Conservation (phyloP, 1,140 invertebrate species). For the Ceratina japonica region DNA sequence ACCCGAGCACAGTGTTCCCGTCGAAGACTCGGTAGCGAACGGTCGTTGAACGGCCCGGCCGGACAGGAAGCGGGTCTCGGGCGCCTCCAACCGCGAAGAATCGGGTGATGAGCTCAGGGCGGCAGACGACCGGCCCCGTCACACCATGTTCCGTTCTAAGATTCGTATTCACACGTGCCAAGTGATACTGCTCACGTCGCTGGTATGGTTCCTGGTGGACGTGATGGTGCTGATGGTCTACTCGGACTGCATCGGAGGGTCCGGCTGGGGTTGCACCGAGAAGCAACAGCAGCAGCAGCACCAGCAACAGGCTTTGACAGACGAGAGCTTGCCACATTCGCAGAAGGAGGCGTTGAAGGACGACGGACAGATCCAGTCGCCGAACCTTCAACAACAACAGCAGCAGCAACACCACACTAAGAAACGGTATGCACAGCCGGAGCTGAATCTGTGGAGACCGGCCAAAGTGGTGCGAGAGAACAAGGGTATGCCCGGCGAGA, state of each 20-base stretch:
- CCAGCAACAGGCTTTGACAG: slow-evolving; percentile 32
- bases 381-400: not conserved
- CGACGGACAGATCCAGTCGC: slow-evolving; percentile 35
- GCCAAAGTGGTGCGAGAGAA: slow-evolving; percentile 85
- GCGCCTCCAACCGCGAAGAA: slow-evolving; percentile 29
- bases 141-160: slow-evolving; percentile 90
- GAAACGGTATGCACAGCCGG: slow-evolving; percentile 75
- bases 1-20: not conserved
- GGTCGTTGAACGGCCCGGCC: not conserved
- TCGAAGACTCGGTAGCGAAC: slow-evolving; percentile 34
- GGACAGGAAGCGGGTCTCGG: slow-evolving; percentile 11
- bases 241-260: slow-evolving; percentile 90
- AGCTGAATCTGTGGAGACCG: slow-evolving; percentile 86
- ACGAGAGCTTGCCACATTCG: slow-evolving; percentile 46
- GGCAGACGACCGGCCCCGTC: slow-evolving; percentile 54
- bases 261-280: slow-evolving; percentile 83
- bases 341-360: slow-evolving; percentile 26
- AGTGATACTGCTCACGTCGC: slow-evolving; percentile 94
- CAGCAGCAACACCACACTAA: slow-evolving; percentile 29
- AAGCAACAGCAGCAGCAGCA: slow-evolving; percentile 46
- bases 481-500: slow-evolving; percentile 90
- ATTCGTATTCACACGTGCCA: slow-evolving; percentile 96
- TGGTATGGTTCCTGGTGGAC: slow-evolving; percentile 97
- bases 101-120: slow-evolving; percentile 71
- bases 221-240: slow-evolving; percentile 95